Evolutionary conservation across 2,113 vertebrate species (phyloP), one percentile per base, ranked within the genome.

Genomic region (Xiphophorus couchianus): DNA sequence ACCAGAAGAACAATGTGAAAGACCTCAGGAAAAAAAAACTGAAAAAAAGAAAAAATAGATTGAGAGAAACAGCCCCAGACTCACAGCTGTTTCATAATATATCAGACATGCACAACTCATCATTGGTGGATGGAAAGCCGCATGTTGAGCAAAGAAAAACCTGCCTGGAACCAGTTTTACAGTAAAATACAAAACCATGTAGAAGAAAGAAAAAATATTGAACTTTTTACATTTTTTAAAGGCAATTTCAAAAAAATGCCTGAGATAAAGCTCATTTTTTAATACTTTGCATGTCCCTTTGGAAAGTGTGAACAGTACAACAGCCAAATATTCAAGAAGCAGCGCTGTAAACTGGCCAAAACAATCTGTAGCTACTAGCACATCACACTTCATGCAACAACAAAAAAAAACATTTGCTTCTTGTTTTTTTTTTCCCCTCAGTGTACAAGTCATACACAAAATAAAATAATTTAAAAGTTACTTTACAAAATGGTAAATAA

Each of bases 401-500:
- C 1, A 51, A n/a, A 13, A 51, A 66, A 78, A 73, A 78, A 77
- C 72, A 73, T 79, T 62, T 14, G 54, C 84, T 76, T 78, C 65
- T 82, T 82, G 79, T 89, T 84, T 61, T 35, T 86, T 82, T 85
- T 82, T 89, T 11, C 12, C 44, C 82, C 54, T 84, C 67, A 86
- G 68, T 88, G 76, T 85, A 93, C 88, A 92, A 70, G 28, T 74
- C 86, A 71, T 87, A 90, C 85, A 91, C 33, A 71, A 86, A 82
- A 64, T 54, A 84, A 66, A 87, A 84, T 85, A 42, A 48, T 48
- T 48, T 48, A 88, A 87, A 77, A 65, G 85, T 17, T 83, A 90
- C 91, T 86, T 83, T 94, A 93, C 86, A 90, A 84, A 28, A 90
- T 86, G 91, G 76, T 89, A 89, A 94, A 95, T 93, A 74, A 62